phyloP scores from a whole-genome alignment of 2,797 vertebrate genomes.

The Sarcophilus harrisii region DNA sequence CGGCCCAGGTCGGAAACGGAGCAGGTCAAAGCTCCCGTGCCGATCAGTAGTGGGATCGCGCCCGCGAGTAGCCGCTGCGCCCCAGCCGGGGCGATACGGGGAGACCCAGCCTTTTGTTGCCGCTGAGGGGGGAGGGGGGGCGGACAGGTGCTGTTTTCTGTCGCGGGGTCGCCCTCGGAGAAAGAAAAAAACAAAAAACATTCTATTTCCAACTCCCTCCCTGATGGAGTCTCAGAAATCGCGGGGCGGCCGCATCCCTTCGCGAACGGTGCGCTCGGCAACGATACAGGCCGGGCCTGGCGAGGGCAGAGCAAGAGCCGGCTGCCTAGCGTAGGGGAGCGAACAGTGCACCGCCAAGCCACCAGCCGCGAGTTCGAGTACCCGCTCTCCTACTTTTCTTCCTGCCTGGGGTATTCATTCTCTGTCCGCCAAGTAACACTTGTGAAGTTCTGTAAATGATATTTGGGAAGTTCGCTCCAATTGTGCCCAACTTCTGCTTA shows the following conservation, averaged over 20 bases:
- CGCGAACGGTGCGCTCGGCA: rapidly evolving
- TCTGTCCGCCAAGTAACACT: neutral
- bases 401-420: neutral
- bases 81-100: neutral
- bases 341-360: rapidly evolving
- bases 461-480: too few species aligned
- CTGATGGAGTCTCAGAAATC: neutral
- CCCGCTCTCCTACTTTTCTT: rapidly evolving
- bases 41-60: neutral
- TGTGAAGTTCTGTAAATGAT: too few species aligned
- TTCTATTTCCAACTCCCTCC: neutral
- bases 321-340: neutral
- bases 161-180: neutral
- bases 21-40: neutral
- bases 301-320: rapidly evolving
- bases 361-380: neutral
- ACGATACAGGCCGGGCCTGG: neutral
- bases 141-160: rapidly evolving
- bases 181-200: too few species aligned
- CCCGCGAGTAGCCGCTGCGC: neutral
- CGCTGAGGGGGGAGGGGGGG: too few species aligned
- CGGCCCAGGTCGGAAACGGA: slow-evolving; percentile 3
- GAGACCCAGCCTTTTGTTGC: neutral
- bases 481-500: too few species aligned
- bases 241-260: rapidly evolving